Base-by-base conservation (phyloP, 2,113 vertebrate genomes). In the Upupa epops region DNA sequence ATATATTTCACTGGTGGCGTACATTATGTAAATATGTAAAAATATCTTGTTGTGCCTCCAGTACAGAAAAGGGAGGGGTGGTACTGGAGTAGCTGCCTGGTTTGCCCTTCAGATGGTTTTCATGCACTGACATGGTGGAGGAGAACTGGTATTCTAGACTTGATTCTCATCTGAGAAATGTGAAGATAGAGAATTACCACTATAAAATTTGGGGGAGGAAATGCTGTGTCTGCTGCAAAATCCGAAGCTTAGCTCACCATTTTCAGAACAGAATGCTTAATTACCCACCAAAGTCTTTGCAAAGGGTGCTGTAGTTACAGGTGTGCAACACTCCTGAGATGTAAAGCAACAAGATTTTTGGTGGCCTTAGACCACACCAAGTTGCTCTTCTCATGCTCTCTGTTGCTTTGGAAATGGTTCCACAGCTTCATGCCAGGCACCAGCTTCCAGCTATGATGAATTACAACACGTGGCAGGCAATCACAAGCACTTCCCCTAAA, bases 1-100 rank as follows among this genome's bases (percentile, higher is more conserved):
- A 93, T 95, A 92, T 75, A 89, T 86, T 92, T 88, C 90, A 79
- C 73, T 90, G 77, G 78, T 88, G 52, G 81, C 92, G 65, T 79
- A 89, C 77, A 89, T 96, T 96, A 95, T 96, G 94, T 95, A 96
- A 96, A 96, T 96, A 96, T 94, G 86, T 80, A 78, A 86, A 91
- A 84, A 90, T 88, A 82, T 76, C 86, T 75, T 82, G 14, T 95
- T 95, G 63, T 93, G 80, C 86, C 77, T 58, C n/a, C 80, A 93
- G 92, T 95, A 92, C 83, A 94, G 59, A 89, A 87, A 42, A n/a
- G 10, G 37, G 22, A n/a, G 5, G 3, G 70, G 68, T 75, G 37
- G 46, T 88, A 54, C 69, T 81, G 84, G 70, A 63, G 49, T 55
- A 72, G 42, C 71, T 90, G 71, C 69, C 71, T 91, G 34, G 4